phyloP scores from a whole-genome alignment of 2,797 vertebrate genomes.

The Pseudomugil tenellus region DNA sequence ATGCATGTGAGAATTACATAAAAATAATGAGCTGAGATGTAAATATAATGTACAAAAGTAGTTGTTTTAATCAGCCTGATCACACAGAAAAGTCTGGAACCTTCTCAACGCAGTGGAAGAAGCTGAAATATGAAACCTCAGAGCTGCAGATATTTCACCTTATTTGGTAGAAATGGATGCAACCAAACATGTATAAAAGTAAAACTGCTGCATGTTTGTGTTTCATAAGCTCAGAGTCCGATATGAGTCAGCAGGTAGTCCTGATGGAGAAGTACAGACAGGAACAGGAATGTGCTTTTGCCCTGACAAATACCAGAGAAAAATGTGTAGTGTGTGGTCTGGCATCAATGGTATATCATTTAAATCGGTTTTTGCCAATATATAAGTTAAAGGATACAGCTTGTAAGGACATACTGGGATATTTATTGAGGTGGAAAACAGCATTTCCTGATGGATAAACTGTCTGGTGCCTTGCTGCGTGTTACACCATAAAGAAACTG shows the following conservation, averaged over 20 bases:
- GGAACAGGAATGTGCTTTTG: slow-evolving; percentile 22
- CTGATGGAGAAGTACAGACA: slow-evolving; percentile 4
- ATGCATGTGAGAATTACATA: neutral
- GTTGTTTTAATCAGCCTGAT: neutral
- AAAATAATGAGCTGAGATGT: neutral
- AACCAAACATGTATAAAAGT: neutral
- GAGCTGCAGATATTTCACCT: neutral
- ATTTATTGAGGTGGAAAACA: neutral
- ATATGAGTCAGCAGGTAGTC: neutral
- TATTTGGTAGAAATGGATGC: neutral
- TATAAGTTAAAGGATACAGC: neutral
- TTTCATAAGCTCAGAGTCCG: neutral
- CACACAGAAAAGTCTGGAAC: neutral
- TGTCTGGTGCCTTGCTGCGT: no score
- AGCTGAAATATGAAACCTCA: neutral
- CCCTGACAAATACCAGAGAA: neutral
- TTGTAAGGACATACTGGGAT: neutral
- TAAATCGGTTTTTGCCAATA: neutral
- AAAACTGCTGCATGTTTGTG: neutral
- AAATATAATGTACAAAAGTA: no score
- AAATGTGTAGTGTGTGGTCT: no score
- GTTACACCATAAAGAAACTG: no score
- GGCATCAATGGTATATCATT: no score
- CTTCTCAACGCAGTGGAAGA: neutral
- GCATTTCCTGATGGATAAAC: neutral